Conservation (phyloP, 1,140 invertebrate genomes). For the Drosophila sechellia region DNA sequence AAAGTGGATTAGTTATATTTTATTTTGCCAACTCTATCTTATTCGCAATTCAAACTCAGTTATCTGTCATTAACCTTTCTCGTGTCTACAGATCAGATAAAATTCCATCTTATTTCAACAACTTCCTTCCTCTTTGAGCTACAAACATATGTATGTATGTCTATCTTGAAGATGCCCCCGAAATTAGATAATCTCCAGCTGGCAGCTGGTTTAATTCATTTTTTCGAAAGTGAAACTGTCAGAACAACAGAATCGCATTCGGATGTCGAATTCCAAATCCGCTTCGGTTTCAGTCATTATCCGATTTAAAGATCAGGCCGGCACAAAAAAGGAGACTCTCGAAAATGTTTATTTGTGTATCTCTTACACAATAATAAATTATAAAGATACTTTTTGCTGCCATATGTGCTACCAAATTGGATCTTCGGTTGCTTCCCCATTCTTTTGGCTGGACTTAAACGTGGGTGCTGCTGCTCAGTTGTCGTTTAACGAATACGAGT, state of each 20-base stretch:
- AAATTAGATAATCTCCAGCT: constrained; percentile 18
- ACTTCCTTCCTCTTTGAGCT: constrained; percentile 33
- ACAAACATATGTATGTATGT: background rate
- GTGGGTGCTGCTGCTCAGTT: constrained; percentile 24
- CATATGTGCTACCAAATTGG: constrained; percentile 57
- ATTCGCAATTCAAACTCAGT: constrained; percentile 5
- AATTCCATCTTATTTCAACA: constrained; percentile 22
- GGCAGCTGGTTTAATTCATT: constrained; percentile 19
- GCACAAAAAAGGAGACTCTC: constrained; percentile 63
- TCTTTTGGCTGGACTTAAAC: constrained; percentile 39
- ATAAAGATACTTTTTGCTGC: constrained; percentile 17
- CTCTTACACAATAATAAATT: constrained; percentile 63
- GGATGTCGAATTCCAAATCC: constrained; percentile 42
- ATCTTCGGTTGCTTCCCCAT: constrained; percentile 61
- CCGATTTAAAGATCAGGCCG: constrained; percentile 53
- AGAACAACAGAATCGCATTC: constrained; percentile 29
- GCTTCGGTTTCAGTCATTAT: constrained; percentile 48
- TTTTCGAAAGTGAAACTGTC: constrained; percentile 50
- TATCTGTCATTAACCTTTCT: constrained; percentile 1
- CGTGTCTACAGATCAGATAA: constrained; percentile 23
- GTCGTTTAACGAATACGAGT: constrained; percentile 25
- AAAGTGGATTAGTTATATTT: too few relatives aligned
- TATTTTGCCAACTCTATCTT: background rate
- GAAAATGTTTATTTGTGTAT: constrained; percentile 71
- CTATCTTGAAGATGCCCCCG: background rate